phyloP scores from a whole-genome alignment of 2,797 vertebrate species.

The Coregonus sp. region DNA sequence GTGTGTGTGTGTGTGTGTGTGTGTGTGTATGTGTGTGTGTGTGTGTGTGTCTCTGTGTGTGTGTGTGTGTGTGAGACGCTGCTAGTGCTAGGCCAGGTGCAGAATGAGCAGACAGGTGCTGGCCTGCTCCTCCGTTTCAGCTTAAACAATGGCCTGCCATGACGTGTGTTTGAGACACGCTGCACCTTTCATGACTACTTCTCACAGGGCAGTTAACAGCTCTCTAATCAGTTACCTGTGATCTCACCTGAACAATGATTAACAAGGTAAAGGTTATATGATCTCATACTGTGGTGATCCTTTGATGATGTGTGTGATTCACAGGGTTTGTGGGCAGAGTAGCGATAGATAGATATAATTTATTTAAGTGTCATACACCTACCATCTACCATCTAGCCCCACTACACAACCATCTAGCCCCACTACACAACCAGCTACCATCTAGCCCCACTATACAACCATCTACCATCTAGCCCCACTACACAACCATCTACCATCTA shows the following conservation, averaged over 20 bases:
- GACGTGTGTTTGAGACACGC: not conserved
- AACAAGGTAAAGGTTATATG: not conserved
- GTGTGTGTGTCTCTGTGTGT: not conserved
- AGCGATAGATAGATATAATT: too few species aligned
- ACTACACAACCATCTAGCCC: too few species aligned
- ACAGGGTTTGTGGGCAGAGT: too few species aligned
- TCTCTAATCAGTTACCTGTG: not conserved
- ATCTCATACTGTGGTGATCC: not conserved
- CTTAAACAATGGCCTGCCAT: not conserved
- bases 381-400: too few species aligned
- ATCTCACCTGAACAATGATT: constrained; percentile 6
- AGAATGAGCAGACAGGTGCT: not conserved
- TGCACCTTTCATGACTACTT: not conserved
- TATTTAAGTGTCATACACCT: too few species aligned
- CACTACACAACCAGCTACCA: too few species aligned
- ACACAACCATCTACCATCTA: too few species aligned
- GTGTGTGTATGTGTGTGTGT: too few species aligned
- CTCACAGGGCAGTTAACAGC: not conserved
- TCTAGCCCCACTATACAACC: too few species aligned
- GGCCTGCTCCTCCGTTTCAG: not conserved
- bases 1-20: too few species aligned
- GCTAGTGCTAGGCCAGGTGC: not conserved
- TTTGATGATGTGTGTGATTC: too few species aligned
- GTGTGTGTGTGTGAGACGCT: not conserved
- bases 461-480: too few species aligned